Evolutionary conservation across 1,140 invertebrate genomes (phyloP), one percentile per base, ranked within the genome.

Genomic region (Leguminivora glycinivorella): DNA sequence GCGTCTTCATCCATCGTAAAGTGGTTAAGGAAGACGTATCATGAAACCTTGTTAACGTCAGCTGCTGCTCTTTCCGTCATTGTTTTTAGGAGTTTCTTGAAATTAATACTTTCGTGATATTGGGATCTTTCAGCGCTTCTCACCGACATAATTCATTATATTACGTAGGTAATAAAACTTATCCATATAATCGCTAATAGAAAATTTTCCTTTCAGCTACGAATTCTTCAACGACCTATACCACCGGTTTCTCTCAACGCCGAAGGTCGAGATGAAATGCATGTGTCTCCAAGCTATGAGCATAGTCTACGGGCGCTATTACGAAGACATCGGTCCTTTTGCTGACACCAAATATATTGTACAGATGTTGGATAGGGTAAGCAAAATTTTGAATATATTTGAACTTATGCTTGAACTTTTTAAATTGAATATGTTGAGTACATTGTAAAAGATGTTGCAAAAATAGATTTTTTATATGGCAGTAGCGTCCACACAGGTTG

Each of bases 141-240:
- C n/a, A n/a, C n/a, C n/a, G n/a, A n/a, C n/a, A n/a, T n/a, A n/a
- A n/a, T n/a, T n/a, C n/a, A n/a, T n/a, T n/a, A n/a, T n/a, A n/a
- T n/a, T n/a, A n/a, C n/a, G n/a, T n/a, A n/a, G n/a, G n/a, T n/a
- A n/a, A n/a, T n/a, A n/a, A n/a, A n/a, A n/a, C n/a, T n/a, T n/a
- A n/a, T n/a, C n/a, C 0, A 66, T 67, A 14, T 2, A 56, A 29
- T 24, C 14, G 63, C 19, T 12, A 67, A 29, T n/a, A 5, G 71
- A 24, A 72, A 66, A 66, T 67, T 70, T 77, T 74, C 72, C 74
- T 93, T 93, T 67, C 80, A 97, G 96, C 25, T 96, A 98, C 85
- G 97, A 99, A 89, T 99, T 99, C 92, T 99, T 99, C 93, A 99
- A 99, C 92, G 98, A 99, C 86, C 93, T 99, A 6, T 99, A 99